Evolutionary conservation across 2,113 vertebrate species (phyloP).

Genomic region (Eurystomus gularis): DNA sequence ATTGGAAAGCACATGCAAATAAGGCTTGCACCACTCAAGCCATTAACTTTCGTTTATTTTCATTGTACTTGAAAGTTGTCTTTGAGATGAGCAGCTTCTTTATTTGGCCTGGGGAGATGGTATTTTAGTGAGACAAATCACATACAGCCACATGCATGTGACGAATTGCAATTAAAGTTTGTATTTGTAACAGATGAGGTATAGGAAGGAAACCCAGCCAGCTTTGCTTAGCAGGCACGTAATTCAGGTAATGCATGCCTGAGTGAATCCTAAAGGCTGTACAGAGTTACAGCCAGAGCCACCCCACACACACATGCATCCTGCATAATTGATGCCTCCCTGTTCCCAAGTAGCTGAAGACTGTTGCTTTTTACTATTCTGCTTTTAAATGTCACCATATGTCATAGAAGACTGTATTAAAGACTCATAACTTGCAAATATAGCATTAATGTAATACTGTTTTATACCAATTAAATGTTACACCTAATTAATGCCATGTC

Average conservation of each 20-base stretch:
- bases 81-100: neutral
- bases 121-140: neutral
- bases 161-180: neutral
- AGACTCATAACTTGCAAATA: neutral
- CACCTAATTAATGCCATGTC: neutral
- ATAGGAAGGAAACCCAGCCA: neutral
- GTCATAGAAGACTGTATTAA: neutral
- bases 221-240: neutral
- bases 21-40: neutral
- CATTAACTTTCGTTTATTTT: neutral
- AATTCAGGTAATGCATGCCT: neutral
- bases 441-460: neutral
- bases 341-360: neutral
- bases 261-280: neutral
- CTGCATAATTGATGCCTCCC: neutral
- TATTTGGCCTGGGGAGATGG: neutral
- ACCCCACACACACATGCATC: neutral
- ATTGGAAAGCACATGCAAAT: neutral
- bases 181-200: neutral
- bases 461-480: neutral
- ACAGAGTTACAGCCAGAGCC: neutral
- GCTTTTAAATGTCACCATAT: neutral
- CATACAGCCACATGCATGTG: neutral
- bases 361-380: neutral
- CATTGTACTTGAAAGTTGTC: neutral